A percentile compares a stretch with the other conserved stretches of the same genome.
phyloP scores from a whole-genome alignment of 2,888 invertebrate species.

The Archips xylosteana region DNA sequence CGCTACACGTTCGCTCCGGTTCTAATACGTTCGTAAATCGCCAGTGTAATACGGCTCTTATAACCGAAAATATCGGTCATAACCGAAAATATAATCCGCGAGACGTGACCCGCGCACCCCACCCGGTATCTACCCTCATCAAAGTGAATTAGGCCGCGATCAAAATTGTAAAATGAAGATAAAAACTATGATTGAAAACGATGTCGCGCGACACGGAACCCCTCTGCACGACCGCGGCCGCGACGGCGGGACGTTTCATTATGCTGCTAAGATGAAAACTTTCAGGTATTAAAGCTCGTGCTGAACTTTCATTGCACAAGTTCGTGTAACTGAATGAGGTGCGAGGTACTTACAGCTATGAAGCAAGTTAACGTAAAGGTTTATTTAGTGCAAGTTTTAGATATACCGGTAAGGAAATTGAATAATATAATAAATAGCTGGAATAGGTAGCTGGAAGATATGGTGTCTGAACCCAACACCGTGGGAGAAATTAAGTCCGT shows the following conservation, averaged over 20 bases:
- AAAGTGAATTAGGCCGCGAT: background rate
- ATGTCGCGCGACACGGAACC: slow-evolving; percentile 22
- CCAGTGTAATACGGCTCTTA: background rate
- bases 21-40: background rate
- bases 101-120: background rate
- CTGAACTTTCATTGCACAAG: slow-evolving; percentile 1
- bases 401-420: too few species aligned
- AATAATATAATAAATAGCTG: too few species aligned
- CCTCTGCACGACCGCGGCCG: slow-evolving; percentile 14
- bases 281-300: slow-evolving; percentile 9
- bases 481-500: too few species aligned
- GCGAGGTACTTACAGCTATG: background rate
- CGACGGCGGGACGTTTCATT: background rate
- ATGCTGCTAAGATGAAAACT: slow-evolving; percentile 5
- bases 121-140: background rate
- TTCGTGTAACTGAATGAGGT: background rate
- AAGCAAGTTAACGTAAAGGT: background rate
- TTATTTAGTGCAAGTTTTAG: too few species aligned
- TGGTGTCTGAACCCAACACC: too few species aligned
- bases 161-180: background rate
- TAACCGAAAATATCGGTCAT: background rate
- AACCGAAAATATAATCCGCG: background rate
- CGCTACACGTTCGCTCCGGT: too few species aligned
- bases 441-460: too few species aligned
- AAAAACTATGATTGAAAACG: slow-evolving; percentile 13